Conservation (phyloP, 2,797 vertebrate species). For the Periophthalmus magnuspinnatus region DNA sequence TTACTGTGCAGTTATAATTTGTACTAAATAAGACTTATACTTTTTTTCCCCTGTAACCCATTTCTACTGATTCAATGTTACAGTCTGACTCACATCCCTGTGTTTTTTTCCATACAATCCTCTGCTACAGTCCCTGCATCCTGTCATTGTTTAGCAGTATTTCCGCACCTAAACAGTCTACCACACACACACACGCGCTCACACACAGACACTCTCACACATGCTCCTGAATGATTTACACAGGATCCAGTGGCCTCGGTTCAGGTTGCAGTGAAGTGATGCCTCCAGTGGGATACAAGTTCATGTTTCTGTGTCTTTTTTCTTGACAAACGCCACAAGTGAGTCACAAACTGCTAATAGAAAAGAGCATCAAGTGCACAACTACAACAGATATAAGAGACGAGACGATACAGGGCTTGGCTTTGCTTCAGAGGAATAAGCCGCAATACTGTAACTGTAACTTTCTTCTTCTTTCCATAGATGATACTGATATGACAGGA, state of each 20-base stretch:
- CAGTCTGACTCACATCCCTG: constrained; percentile 35
- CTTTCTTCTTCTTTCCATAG: too few relatives aligned
- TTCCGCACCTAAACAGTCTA: constrained; percentile 12
- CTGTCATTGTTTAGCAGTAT: constrained; percentile 68
- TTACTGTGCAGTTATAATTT: neutral
- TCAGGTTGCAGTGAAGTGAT: constrained; percentile 65
- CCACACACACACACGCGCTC: neutral
- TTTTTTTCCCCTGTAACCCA: constrained; percentile 21
- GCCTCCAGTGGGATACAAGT: constrained; percentile 45
- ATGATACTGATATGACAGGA: too few relatives aligned
- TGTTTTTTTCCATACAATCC: constrained; percentile 62
- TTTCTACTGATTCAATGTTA: constrained; percentile 47
- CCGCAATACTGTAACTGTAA: too few relatives aligned
- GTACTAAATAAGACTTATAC: constrained; percentile 3
- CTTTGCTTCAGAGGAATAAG: constrained; percentile 14
- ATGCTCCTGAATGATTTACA: constrained; percentile 72
- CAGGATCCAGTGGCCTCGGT: constrained; percentile 54
- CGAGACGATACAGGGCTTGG: neutral
- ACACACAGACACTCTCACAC: neutral
- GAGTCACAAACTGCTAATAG: constrained; percentile 40
- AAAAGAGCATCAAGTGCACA: neutral
- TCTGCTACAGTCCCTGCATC: constrained; percentile 52
- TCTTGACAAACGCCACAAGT: constrained; percentile 51
- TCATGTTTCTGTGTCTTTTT: constrained; percentile 59
- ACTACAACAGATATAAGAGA: neutral